Evolutionary conservation across 1,140 invertebrate genomes (phyloP), one percentile per base, ranked within the genome.

Genomic region (Heliconius congener): DNA sequence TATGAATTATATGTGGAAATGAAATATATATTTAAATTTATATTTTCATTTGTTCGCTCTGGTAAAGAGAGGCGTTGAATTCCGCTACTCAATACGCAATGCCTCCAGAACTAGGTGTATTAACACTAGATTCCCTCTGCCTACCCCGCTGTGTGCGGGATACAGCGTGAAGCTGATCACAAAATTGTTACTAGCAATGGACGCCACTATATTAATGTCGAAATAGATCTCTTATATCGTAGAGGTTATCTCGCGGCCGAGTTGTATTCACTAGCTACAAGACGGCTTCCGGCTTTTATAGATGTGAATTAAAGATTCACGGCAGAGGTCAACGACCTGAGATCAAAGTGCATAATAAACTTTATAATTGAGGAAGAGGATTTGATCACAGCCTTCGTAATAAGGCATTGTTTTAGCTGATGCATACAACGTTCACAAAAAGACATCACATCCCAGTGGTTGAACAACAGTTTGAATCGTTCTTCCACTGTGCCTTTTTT

Each of bases 201-300:
- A 66, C 27, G 60, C 27, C 23, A 39, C 71, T 8, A 72, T 19
- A n/a, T 83, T 52, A 55, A 73, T 80, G 66, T 80, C 70, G 78
- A 80, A 75, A 80, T 79, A 42, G 52, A 79, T 71, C 60, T 71
- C 77, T 9, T 57, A 60, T 76, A 71, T 46, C 70, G 52, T 2
- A 66, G 13, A 81, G 80, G 80, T 81, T 81, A 81, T 81, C 80
- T 74, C n/a, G 37, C 66, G 80, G 39, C 80, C 80, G 80, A 75
- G 76, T 72, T 81, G 71, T 73, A 74, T 81, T 76, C 73, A 81
- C 66, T 4, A 16, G 13, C 42, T 76, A 77, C 34, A 74, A 37
- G 27, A 39, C 16, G 0, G 50, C 73, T 81, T 81, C 80, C 76
- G 73, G 76, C 57, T 73, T 81, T 23, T 81, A 66, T 66, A 66